Percentiles rank a stretch among this genome's conserved stretches.
phyloP scores from a whole-genome alignment of 1,140 invertebrate genomes.

The Hyposmocoma kahamanoa region DNA sequence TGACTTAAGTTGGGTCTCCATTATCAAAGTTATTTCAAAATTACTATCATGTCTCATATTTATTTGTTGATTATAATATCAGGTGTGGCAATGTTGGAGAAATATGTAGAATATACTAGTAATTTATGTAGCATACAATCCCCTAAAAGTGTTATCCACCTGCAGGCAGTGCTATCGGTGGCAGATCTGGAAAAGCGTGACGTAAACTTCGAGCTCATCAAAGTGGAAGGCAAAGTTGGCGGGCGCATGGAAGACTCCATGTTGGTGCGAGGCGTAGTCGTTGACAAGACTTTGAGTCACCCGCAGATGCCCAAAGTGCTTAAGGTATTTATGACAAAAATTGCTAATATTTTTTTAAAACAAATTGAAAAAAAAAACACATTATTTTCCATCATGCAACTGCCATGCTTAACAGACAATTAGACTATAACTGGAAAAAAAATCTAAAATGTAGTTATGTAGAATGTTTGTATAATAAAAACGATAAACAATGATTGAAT shows the following conservation, averaged over 20 bases:
- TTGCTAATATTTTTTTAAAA: no score
- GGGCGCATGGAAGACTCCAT: constrained; percentile 97
- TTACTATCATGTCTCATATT: no score
- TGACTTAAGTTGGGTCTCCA: no score
- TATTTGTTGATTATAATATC: no score
- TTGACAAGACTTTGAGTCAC: constrained; percentile 99
- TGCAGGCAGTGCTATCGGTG: constrained; percentile 91
- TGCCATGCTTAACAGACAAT: no score
- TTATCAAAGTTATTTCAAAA: no score
- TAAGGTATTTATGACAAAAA: constrained; percentile 77
- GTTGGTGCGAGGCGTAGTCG: constrained; percentile 96
- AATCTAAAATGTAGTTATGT: no score
- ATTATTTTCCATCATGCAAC: no score
- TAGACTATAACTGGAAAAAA: no score
- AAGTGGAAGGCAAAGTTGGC: constrained; percentile 98
- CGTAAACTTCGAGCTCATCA: constrained; percentile 99
- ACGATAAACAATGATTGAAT: no score
- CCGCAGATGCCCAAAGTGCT: constrained; percentile 99
- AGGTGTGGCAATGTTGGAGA: not conserved
- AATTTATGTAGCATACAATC: not conserved
- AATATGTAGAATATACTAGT: not conserved
- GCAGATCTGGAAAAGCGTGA: constrained; percentile 95
- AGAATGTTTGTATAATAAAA: no score
- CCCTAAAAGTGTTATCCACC: not conserved
- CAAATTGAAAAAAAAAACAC: no score